Conservation (phyloP, 2,113 vertebrate genomes). For the Corythornis vintsioides region DNA sequence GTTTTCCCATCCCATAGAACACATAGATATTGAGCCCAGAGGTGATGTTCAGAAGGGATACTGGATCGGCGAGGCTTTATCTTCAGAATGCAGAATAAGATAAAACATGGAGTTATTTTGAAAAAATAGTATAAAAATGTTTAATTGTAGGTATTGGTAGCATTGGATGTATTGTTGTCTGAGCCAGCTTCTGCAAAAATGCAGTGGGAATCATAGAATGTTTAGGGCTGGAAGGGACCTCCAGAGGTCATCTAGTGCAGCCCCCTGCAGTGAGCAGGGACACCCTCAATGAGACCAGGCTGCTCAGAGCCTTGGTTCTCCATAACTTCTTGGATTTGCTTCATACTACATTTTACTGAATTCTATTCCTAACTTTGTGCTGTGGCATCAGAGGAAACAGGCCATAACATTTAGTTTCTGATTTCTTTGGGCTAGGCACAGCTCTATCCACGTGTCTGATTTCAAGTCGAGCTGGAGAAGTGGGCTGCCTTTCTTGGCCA, state of each 20-base stretch:
- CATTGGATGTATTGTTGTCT: background rate
- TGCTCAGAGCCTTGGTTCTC: background rate
- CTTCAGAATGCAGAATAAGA: background rate
- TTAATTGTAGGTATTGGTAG: accelerated
- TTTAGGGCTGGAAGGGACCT: too few relatives aligned
- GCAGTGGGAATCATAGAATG: too few relatives aligned
- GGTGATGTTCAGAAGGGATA: background rate
- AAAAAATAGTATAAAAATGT: background rate
- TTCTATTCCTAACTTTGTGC: background rate
- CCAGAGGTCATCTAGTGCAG: too few relatives aligned
- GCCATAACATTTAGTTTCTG: background rate
- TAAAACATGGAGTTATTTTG: background rate
- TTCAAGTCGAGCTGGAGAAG: constrained; percentile 94
- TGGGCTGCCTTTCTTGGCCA: constrained; percentile 88
- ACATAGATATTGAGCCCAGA: background rate
- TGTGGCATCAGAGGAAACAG: background rate
- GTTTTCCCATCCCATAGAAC: background rate
- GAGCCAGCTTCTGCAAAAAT: background rate
- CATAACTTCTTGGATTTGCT: background rate
- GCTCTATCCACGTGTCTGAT: constrained; percentile 86
- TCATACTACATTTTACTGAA: background rate
- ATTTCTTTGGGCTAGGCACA: constrained; percentile 69
- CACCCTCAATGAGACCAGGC: too few relatives aligned
- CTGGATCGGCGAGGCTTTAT: background rate
- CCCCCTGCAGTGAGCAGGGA: too few relatives aligned